Evolutionary conservation across 2,113 vertebrate species (phyloP).

Genomic region (Prunella fulvescens): DNA sequence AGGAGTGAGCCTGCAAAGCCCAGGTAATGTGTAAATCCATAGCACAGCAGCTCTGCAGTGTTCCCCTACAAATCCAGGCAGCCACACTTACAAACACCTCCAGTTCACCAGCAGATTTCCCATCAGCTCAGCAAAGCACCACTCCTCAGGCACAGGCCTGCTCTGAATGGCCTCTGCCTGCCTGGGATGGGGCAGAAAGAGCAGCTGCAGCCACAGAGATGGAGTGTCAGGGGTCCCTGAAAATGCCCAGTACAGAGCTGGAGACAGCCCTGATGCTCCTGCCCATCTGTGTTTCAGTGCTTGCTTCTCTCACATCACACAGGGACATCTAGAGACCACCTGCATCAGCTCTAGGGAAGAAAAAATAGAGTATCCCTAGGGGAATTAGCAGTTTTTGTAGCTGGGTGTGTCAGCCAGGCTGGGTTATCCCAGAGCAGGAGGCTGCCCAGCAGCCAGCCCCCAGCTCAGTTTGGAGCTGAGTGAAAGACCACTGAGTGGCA

Average conservation of each 20-base stretch:
- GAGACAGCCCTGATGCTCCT: neutral
- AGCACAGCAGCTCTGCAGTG: neutral
- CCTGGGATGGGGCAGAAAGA: neutral
- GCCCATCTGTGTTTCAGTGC: neutral
- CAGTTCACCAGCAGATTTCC: neutral
- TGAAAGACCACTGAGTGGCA: neutral
- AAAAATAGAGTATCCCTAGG: neutral
- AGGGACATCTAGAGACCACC: neutral
- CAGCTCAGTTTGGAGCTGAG: neutral
- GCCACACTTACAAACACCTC: neutral
- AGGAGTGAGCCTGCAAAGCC: neutral
- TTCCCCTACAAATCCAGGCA: neutral
- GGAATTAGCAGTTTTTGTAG: neutral
- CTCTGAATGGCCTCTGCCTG: neutral
- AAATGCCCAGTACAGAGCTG: neutral
- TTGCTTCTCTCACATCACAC: neutral
- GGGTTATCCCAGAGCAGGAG: neutral
- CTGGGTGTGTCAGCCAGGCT: neutral
- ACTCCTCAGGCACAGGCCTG: neutral
- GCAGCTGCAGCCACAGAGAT: neutral
- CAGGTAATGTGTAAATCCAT: neutral
- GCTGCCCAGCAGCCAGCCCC: neutral
- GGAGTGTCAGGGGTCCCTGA: neutral
- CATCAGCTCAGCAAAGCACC: neutral
- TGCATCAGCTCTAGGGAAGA: fast-evolving